Conservation (phyloP, 2,888 invertebrate genomes). For the Eugnorisma glareosa region DNA sequence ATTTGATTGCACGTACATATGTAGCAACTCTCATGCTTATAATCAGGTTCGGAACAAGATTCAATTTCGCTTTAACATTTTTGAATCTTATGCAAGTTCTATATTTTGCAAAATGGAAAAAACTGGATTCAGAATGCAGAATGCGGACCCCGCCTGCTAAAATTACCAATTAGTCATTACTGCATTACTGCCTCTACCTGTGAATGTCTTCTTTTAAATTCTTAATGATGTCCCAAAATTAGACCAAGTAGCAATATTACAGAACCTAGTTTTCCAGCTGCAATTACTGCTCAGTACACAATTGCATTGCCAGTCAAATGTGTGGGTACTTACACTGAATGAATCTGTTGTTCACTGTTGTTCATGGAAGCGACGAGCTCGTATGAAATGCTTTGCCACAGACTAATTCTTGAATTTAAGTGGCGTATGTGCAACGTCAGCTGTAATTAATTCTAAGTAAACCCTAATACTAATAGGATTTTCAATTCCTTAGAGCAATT, state of each 20-base stretch:
- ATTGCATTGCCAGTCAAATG: constrained; percentile 38
- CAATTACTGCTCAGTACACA: constrained; percentile 20
- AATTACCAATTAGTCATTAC: not conserved
- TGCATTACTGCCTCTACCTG: too few species aligned
- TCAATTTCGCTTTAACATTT: not conserved
- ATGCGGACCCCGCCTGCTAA: not conserved
- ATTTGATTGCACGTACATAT: not conserved
- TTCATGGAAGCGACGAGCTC: constrained; percentile 34
- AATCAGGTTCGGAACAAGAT: not conserved
- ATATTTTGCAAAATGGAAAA: not conserved
- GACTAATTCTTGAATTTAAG: constrained; percentile 39
- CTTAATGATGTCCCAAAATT: not conserved
- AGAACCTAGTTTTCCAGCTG: constrained; percentile 7
- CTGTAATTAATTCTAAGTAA: constrained; percentile 18
- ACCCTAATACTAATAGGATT: not conserved
- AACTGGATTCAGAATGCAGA: not conserved
- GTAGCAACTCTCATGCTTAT: not conserved
- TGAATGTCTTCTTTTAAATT: not conserved
- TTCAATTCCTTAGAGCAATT: not conserved
- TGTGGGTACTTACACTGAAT: constrained; percentile 35
- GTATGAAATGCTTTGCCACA: constrained; percentile 29
- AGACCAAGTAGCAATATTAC: not conserved
- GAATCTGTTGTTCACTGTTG: constrained; percentile 48
- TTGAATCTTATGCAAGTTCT: not conserved
- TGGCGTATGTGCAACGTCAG: not conserved